phyloP scores from a whole-genome alignment of 2,113 vertebrate species.

The Bettongia penicillata region DNA sequence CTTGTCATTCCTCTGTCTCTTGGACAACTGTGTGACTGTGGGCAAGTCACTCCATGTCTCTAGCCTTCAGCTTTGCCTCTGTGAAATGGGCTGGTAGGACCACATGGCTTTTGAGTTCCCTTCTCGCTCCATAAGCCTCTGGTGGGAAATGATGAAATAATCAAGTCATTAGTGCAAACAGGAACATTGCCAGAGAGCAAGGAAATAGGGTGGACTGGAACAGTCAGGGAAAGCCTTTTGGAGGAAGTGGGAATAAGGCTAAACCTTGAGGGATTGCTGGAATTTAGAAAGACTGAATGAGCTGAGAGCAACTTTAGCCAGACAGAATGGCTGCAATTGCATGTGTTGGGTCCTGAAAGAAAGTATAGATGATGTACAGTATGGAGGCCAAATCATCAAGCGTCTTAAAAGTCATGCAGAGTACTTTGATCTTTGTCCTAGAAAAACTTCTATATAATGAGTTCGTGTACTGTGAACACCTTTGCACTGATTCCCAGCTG shows the following conservation, averaged over 20 bases:
- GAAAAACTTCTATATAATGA: background rate
- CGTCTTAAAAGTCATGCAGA: background rate
- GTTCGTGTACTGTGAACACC: background rate
- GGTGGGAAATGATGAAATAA: background rate
- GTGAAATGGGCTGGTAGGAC: background rate
- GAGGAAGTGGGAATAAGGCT: background rate
- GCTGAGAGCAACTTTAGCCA: background rate
- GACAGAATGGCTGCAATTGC: background rate
- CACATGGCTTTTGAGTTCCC: background rate
- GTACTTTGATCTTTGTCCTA: background rate
- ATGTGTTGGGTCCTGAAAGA: background rate
- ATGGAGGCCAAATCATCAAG: background rate
- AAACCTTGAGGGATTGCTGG: background rate
- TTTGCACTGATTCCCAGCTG: background rate
- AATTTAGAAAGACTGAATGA: background rate
- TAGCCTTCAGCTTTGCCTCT: background rate
- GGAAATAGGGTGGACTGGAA: background rate
- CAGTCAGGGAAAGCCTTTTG: background rate
- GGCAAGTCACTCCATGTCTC: background rate
- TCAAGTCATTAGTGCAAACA: background rate
- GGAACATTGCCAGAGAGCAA: background rate
- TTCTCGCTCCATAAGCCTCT: background rate
- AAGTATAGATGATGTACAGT: background rate
- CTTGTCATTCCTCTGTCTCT: background rate
- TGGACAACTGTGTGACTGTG: background rate